Evolutionary conservation across 2,113 vertebrate species (phyloP).

Genomic region (Oceanites oceanicus): DNA sequence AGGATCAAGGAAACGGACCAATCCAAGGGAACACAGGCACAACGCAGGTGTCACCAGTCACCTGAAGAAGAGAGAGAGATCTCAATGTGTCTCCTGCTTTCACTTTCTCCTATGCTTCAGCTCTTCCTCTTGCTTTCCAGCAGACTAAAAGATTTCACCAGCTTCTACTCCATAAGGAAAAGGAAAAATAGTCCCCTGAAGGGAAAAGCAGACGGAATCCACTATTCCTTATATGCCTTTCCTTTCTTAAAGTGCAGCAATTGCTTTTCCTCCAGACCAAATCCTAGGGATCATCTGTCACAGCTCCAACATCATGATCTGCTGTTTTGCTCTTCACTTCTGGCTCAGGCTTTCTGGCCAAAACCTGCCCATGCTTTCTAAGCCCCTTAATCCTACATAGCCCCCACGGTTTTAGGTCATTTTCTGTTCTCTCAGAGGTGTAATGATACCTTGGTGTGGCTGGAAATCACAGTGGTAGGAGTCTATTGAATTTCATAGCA

Average conservation of each 20-base stretch:
- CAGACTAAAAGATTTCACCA: neutral
- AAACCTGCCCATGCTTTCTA: neutral
- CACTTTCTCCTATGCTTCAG: neutral
- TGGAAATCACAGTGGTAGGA: neutral
- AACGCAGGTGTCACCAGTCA: neutral
- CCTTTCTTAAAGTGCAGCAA: neutral
- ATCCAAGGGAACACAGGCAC: neutral
- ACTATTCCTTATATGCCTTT: neutral
- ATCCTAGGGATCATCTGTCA: neutral
- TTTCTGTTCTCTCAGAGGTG: neutral
- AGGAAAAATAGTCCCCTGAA: neutral
- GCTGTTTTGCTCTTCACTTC: neutral
- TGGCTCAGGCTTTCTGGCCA: neutral
- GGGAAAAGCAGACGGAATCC: neutral
- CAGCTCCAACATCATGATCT: neutral
- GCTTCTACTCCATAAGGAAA: neutral
- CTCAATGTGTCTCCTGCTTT: neutral
- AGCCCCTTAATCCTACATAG: neutral
- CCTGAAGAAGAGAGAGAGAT: neutral
- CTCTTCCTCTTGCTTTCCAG: neutral
- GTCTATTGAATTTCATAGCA: neutral
- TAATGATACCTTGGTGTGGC: neutral
- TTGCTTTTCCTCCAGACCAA: neutral
- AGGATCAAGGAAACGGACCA: neutral
- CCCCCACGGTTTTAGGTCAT: fast-evolving